These are phyloP conservation scores for Micropterix aruncella DNA, from an alignment of 2,888 invertebrate genomes.

Conservation along the genomic window DNA sequence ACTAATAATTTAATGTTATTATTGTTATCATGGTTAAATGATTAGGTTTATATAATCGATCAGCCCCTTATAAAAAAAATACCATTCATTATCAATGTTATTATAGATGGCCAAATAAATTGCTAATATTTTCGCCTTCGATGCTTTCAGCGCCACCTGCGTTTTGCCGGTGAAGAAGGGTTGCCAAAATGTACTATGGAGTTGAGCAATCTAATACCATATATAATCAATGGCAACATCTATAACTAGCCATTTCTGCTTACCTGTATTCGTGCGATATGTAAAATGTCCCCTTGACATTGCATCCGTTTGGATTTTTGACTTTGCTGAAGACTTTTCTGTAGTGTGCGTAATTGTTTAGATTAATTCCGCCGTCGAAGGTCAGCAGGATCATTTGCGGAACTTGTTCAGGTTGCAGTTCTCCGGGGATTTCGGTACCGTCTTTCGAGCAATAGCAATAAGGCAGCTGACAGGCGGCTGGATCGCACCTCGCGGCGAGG, in stretches of 20 bases:
- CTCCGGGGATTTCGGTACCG: constrained; percentile 77
- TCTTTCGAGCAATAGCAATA: constrained; percentile 89
- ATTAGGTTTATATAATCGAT: too few species aligned
- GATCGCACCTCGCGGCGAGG: constrained; percentile 67
- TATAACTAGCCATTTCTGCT: constrained; percentile 11
- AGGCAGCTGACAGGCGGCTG: constrained; percentile 61
- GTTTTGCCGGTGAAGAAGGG: too few species aligned
- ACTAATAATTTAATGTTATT: too few species aligned
- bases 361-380: constrained; percentile 86
- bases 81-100: too few species aligned
- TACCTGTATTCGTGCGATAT: constrained; percentile 74
- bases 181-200: too few species aligned
- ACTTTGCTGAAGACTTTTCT: constrained; percentile 70
- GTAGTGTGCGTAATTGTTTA: constrained; percentile 82
- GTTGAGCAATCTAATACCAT: too few species aligned
- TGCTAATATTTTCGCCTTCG: too few species aligned
- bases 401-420: constrained; percentile 68
- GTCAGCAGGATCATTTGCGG: constrained; percentile 89
- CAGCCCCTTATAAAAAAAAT: too few species aligned
- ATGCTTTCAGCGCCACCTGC: too few species aligned
- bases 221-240: too few species aligned
- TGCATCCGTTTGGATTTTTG: constrained; percentile 81
- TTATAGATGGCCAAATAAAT: too few species aligned
- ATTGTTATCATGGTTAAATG: too few species aligned
- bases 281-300: constrained; percentile 85